Evolutionary conservation across 2,797 vertebrate genomes (phyloP).

Genomic region (Darevskia mixta): DNA sequence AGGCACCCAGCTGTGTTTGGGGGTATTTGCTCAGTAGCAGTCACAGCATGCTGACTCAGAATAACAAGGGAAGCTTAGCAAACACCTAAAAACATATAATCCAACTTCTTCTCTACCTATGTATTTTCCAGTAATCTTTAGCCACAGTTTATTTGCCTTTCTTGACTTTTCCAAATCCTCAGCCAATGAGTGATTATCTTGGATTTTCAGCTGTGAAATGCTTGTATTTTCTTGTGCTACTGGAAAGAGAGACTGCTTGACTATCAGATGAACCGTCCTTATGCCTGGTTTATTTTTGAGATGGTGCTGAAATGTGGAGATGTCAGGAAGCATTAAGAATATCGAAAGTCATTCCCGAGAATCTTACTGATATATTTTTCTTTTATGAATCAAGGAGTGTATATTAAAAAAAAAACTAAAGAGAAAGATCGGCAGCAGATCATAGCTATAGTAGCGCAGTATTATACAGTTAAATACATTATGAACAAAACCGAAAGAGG

Average conservation of each 20-base stretch:
- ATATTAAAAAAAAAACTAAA: too few relatives aligned
- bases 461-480: too few relatives aligned
- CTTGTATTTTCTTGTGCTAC: neutral
- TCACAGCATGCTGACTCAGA: conserved; percentile 50
- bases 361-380: too few relatives aligned
- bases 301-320: neutral
- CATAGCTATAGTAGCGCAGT: too few relatives aligned
- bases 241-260: neutral
- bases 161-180: conserved; percentile 1
- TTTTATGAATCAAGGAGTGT: too few relatives aligned
- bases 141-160: neutral
- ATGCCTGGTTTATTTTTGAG: neutral
- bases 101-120: conserved; percentile 11
- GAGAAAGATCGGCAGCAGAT: too few relatives aligned
- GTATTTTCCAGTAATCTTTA: neutral
- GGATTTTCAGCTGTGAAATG: neutral
- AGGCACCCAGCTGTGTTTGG: conserved; percentile 49
- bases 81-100: conserved; percentile 43
- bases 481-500: too few relatives aligned
- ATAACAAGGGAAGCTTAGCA: conserved; percentile 28
- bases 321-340: too few relatives aligned
- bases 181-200: conserved; percentile 17
- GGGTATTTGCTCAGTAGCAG: conserved; percentile 57
- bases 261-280: neutral
- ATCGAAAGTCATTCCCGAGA: too few relatives aligned